Conservation (phyloP, 2,888 invertebrate genomes). For the Serripes groenlandicus region DNA sequence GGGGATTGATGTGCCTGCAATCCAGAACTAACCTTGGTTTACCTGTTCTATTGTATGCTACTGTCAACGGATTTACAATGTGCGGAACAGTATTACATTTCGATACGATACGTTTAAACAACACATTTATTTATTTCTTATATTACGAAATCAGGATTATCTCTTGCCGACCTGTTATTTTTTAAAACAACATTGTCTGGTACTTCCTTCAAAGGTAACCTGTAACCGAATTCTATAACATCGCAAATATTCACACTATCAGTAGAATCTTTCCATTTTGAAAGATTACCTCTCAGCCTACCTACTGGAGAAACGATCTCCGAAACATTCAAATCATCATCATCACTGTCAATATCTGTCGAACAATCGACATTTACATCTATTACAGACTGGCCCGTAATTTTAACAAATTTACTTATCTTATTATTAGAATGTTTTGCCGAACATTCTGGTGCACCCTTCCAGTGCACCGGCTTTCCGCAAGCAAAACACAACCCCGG, state of each 20-base stretch:
- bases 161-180: constrained; percentile 51
- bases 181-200: constrained; percentile 26
- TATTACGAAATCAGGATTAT: constrained; percentile 51
- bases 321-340: too few relatives aligned
- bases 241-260: constrained; percentile 29
- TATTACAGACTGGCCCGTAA: too few relatives aligned
- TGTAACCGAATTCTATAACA: constrained; percentile 39
- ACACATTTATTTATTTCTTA: constrained; percentile 42
- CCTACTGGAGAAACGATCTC: neutral
- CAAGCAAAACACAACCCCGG: too few relatives aligned
- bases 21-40: constrained; percentile 54
- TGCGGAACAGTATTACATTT: constrained; percentile 18
- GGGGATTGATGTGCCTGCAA: constrained; percentile 49
- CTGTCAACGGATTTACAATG: constrained; percentile 60
- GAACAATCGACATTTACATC: too few relatives aligned
- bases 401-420: too few relatives aligned
- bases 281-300: neutral
- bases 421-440: too few relatives aligned
- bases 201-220: constrained; percentile 40
- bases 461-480: too few relatives aligned
- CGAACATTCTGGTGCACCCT: too few relatives aligned
- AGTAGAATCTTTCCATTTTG: neutral
- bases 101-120: constrained; percentile 41
- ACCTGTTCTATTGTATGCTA: constrained; percentile 44
- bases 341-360: too few relatives aligned